Percentiles rank a stretch among this genome's conserved stretches.
phyloP scores from a whole-genome alignment of 2,797 vertebrate species.

The Eulemur coronatus region DNA sequence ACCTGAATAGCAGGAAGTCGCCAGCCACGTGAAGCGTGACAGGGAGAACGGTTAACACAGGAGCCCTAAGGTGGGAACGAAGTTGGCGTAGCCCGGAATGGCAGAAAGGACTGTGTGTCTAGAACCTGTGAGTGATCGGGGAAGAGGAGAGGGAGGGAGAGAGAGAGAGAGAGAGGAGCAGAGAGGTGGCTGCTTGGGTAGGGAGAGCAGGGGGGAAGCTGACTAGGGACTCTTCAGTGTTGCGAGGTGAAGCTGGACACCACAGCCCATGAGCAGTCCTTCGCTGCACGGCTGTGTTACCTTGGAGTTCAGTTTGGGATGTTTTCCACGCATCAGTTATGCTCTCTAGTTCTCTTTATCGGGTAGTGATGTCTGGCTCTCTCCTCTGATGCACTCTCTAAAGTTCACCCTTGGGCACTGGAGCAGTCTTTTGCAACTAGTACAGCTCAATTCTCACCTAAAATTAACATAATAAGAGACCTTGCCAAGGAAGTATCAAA shows the following conservation, averaged over 20 bases:
- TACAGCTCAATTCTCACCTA: not conserved
- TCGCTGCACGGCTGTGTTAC: not conserved
- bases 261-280: not conserved
- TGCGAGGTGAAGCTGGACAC: not conserved
- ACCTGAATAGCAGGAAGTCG: not conserved
- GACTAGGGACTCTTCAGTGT: not conserved
- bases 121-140: not conserved
- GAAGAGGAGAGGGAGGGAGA: too few relatives aligned
- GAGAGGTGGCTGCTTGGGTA: not conserved
- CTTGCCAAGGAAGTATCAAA: not conserved
- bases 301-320: not conserved
- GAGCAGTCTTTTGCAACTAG: not conserved
- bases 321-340: not conserved
- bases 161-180: not conserved
- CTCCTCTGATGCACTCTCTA: not conserved
- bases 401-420: not conserved
- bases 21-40: not conserved
- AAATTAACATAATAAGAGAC: not conserved
- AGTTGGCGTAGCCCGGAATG: not conserved
- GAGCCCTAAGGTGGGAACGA: not conserved
- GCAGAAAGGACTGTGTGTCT: not conserved
- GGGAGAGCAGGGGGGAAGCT: not conserved
- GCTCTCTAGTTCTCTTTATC: not conserved
- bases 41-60: not conserved
- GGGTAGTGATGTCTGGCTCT: not conserved